Evolutionary conservation across 2,888 invertebrate species (phyloP).

Genomic region (Anticlea derivata): DNA sequence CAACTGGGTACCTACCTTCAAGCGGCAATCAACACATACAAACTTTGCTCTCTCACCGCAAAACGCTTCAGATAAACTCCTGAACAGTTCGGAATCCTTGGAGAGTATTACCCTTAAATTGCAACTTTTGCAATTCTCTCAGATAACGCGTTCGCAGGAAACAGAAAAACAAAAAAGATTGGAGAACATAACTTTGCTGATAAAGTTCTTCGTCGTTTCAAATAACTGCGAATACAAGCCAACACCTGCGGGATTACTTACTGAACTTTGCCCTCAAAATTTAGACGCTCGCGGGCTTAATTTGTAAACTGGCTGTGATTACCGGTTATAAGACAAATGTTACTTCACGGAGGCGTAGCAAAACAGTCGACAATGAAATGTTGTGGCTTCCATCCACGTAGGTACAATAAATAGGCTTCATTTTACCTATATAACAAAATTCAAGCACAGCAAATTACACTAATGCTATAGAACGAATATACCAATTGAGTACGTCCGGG

Average conservation of each 20-base stretch:
- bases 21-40: constrained; percentile 43
- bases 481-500: too few relatives aligned
- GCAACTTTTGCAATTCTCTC: constrained; percentile 29
- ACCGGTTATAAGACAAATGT: constrained; percentile 57
- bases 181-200: constrained; percentile 44
- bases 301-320: constrained; percentile 59
- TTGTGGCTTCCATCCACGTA: too few relatives aligned
- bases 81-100: constrained; percentile 22
- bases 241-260: constrained; percentile 60
- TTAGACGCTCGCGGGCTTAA: constrained; percentile 53
- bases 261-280: constrained; percentile 52
- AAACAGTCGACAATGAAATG: too few relatives aligned
- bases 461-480: too few relatives aligned
- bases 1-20: constrained; percentile 29
- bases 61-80: constrained; percentile 23
- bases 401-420: too few relatives aligned
- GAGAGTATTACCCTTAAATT: constrained; percentile 24
- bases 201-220: constrained; percentile 53
- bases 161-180: constrained; percentile 40
- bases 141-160: constrained; percentile 31
- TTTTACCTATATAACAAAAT: too few relatives aligned
- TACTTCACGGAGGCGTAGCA: too few relatives aligned
- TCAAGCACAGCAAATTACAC: too few relatives aligned
- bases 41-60: constrained; percentile 31
- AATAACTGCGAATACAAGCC: constrained; percentile 59